phyloP scores from a whole-genome alignment of 2,888 invertebrate genomes.

The Augiades crinisus region DNA sequence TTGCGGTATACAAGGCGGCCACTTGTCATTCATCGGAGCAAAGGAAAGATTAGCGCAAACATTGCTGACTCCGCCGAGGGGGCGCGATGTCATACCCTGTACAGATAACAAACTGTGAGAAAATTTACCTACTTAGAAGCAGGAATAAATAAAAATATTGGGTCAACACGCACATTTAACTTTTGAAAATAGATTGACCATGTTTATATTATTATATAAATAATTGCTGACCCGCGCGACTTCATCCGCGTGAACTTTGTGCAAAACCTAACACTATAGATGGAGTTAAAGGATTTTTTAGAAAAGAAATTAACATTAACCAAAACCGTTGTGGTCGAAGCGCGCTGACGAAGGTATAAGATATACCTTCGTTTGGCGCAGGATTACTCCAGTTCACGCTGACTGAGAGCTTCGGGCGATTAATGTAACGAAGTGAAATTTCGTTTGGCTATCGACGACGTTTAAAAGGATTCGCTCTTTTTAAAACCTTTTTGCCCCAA shows the following conservation, averaged over 20 bases:
- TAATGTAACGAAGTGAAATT: background rate
- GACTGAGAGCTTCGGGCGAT: background rate
- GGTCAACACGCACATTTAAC: too few relatives aligned
- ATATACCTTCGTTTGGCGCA: background rate
- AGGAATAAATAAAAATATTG: background rate
- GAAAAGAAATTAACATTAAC: slow-evolving; percentile 6
- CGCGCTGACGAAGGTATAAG: background rate
- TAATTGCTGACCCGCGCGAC: too few relatives aligned
- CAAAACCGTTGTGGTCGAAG: background rate
- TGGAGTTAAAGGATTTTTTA: background rate
- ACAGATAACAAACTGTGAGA: background rate
- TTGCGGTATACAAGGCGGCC: slow-evolving; percentile 16
- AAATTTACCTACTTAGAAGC: background rate
- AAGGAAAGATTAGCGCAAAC: slow-evolving; percentile 21
- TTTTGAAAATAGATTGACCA: too few relatives aligned
- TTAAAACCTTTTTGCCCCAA: too few relatives aligned
- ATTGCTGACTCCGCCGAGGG: slow-evolving; percentile 16
- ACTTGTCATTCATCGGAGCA: slow-evolving; percentile 22
- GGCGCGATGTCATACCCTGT: background rate
- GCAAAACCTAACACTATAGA: background rate
- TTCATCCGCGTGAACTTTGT: too few relatives aligned
- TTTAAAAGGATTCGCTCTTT: too few relatives aligned
- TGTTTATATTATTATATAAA: too few relatives aligned
- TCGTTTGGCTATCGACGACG: too few relatives aligned
- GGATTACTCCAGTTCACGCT: background rate